phyloP scores from a whole-genome alignment of 2,797 vertebrate species.

The Potorous gilbertii region DNA sequence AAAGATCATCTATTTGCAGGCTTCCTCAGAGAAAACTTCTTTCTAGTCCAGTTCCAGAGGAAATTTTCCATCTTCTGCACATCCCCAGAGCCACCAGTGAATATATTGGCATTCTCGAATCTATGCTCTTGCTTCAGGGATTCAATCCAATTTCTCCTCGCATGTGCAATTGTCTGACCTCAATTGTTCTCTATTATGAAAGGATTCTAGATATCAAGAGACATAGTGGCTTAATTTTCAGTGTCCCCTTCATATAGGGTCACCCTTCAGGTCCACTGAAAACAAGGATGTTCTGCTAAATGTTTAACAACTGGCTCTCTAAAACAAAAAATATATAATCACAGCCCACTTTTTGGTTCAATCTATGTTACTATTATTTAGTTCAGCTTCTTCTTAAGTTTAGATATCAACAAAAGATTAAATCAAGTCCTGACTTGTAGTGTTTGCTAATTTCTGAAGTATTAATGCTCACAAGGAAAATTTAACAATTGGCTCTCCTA shows the following conservation, averaged over 20 bases:
- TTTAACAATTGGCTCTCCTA: not conserved
- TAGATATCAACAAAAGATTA: not conserved
- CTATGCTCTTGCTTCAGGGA: not conserved
- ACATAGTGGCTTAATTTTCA: not conserved
- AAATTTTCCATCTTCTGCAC: not conserved
- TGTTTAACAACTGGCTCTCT: not conserved
- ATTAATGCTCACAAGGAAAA: not conserved
- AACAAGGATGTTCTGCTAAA: not conserved
- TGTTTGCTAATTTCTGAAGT: not conserved
- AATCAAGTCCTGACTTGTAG: not conserved
- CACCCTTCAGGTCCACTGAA: not conserved
- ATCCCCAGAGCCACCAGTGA: not conserved
- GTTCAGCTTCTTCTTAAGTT: not conserved
- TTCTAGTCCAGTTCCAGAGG: not conserved
- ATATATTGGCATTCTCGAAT: not conserved
- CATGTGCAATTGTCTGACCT: not conserved
- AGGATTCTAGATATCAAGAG: not conserved
- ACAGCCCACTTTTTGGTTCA: not conserved
- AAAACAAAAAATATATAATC: not conserved
- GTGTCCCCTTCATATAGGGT: not conserved
- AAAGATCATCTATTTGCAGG: not conserved
- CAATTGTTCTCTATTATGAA: not conserved
- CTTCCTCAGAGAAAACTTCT: not conserved
- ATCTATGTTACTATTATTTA: not conserved
- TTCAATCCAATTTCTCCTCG: not conserved